These are phyloP conservation scores for Beris morrisii DNA, from an alignment of 2,888 invertebrate genomes.

Conservation along the genomic window DNA sequence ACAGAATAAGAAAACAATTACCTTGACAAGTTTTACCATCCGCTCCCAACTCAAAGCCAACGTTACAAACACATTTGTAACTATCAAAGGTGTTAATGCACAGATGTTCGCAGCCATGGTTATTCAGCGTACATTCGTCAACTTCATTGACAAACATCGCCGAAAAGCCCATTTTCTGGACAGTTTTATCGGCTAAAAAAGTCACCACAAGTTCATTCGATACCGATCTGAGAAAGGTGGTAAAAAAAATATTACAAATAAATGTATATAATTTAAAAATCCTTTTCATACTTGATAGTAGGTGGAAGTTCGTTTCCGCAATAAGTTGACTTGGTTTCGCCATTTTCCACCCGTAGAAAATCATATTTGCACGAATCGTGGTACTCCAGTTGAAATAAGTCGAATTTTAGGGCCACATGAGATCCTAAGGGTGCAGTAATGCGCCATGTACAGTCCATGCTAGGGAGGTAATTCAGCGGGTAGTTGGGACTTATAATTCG, in stretches of 20 bases:
- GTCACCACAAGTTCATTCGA: constrained; percentile 89
- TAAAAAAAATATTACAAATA: constrained; percentile 27
- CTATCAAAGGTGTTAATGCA: constrained; percentile 92
- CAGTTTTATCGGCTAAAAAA: constrained; percentile 95
- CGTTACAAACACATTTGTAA: constrained; percentile 91
- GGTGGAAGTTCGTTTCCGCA: constrained; percentile 95
- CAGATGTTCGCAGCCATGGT: constrained; percentile 94
- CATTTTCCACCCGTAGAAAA: constrained; percentile 93
- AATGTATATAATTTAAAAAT: constrained; percentile 4
- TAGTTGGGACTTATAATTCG: constrained; percentile 96
- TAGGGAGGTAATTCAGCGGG: constrained; percentile 94
- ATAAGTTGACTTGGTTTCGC: constrained; percentile 83
- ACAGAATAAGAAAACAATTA: constrained; percentile 51
- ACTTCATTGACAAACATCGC: constrained; percentile 97
- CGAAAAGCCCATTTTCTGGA: constrained; percentile 97
- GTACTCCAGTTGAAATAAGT: constrained; percentile 97
- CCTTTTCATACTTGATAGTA: constrained; percentile 67
- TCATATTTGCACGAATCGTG: constrained; percentile 99
- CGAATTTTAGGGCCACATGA: constrained; percentile 81
- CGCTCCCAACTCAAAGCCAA: constrained; percentile 94
- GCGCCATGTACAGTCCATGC: constrained; percentile 95
- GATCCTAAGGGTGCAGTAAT: constrained; percentile 88
- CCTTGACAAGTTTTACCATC: constrained; percentile 98
- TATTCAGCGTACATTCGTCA: constrained; percentile 86
- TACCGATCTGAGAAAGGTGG: constrained; percentile 67